These are phyloP conservation scores for Ptiloglossa arizonensis DNA, from an alignment of 1,140 invertebrate species.

Conservation along the genomic window DNA sequence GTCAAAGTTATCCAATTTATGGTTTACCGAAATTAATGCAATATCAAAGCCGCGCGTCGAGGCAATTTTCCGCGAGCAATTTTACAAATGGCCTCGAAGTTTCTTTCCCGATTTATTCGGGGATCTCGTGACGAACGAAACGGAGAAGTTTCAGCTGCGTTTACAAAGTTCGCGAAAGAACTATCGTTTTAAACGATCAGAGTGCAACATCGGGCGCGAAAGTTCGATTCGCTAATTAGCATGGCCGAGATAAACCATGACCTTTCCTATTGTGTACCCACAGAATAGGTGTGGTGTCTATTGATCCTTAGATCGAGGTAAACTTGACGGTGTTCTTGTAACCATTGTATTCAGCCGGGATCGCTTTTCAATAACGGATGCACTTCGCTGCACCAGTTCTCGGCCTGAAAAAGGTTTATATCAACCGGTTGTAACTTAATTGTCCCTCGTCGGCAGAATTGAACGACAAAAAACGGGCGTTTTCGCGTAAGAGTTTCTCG, in stretches of 20 bases:
- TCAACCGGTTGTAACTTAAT: conserved; percentile 8
- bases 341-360: conserved; percentile 27
- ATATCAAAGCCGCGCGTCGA: not conserved
- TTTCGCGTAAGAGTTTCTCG: too few species aligned
- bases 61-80: not conserved
- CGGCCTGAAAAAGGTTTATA: not conserved
- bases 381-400: conserved; percentile 9
- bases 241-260: conserved; percentile 43
- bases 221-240: conserved; percentile 34
- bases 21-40: not conserved
- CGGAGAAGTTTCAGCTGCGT: not conserved
- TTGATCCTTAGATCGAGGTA: conserved; percentile 41
- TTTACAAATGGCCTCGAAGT: not conserved
- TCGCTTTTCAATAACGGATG: conserved; percentile 39
- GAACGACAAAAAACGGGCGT: not conserved
- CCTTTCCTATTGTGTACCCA: conserved; percentile 38
- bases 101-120: conserved; percentile 1
- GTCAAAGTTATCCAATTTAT: not conserved
- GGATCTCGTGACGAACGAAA: conserved; percentile 11
- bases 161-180: not conserved
- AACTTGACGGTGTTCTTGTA: conserved; percentile 37
- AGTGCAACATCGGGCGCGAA: not conserved
- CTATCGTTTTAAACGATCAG: conserved; percentile 14
- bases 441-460: not conserved
- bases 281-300: conserved; percentile 39